Evolutionary conservation across 1,140 invertebrate genomes (phyloP).

Genomic region (Zaprionus inermis): DNA sequence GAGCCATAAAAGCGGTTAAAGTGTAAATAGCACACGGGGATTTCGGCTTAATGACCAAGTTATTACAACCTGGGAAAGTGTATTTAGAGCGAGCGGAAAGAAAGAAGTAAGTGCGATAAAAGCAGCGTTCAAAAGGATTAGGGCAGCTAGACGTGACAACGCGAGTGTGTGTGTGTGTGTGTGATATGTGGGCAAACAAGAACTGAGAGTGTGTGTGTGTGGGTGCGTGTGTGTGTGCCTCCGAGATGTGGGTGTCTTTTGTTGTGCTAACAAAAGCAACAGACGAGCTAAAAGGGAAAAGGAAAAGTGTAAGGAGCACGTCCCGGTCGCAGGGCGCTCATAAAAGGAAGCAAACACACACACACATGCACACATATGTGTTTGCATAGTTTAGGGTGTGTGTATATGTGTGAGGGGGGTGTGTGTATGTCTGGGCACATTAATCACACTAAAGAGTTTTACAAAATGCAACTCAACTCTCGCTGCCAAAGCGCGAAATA

Average conservation of each 20-base stretch:
- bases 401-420: conserved; percentile 36
- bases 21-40: conserved; percentile 14
- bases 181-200: conserved; percentile 51
- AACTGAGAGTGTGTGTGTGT: conserved; percentile 52
- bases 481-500: conserved; percentile 26
- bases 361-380: conserved; percentile 18
- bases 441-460: conserved; percentile 81
- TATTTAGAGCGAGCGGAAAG: conserved; percentile 22
- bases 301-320: conserved; percentile 81
- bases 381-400: conserved; percentile 34
- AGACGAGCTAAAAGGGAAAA: conserved; percentile 62
- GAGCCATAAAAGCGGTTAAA: not conserved
- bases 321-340: conserved; percentile 73
- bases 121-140: conserved; percentile 78
- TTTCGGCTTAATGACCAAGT: conserved; percentile 47
- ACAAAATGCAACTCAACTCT: conserved; percentile 75
- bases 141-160: conserved; percentile 45
- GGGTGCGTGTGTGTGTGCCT: not conserved
- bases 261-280: conserved; percentile 74
- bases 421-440: conserved; percentile 64
- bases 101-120: conserved; percentile 71
- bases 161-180: conserved; percentile 17
- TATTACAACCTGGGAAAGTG: conserved; percentile 35
- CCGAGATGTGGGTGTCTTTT: conserved; percentile 65
- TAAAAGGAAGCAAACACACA: conserved; percentile 67